These are phyloP conservation scores for Mormoops blainvillei DNA, from an alignment of 2,113 vertebrate genomes.

Conservation along the genomic window DNA sequence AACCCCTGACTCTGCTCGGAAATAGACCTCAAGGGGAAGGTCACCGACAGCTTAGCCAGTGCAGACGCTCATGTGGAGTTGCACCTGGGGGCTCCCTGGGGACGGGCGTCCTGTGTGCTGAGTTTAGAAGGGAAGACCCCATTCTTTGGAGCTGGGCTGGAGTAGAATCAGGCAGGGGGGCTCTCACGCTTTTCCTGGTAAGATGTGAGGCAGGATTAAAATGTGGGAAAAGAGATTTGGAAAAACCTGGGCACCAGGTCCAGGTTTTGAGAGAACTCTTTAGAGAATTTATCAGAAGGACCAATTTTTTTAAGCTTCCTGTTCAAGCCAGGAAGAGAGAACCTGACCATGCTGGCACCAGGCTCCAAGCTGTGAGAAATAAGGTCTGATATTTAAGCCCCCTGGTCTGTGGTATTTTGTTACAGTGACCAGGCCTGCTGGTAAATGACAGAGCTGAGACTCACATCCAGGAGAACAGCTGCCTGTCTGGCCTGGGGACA, in stretches of 20 bases:
- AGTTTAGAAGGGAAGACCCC: not conserved
- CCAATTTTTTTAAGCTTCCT: not conserved
- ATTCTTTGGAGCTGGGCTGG: not conserved
- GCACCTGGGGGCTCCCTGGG: not conserved
- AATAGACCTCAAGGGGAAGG: not conserved
- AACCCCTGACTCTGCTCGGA: not conserved
- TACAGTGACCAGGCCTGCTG: not conserved
- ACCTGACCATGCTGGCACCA: rapidly evolving
- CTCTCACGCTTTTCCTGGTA: not conserved
- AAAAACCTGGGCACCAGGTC: not conserved
- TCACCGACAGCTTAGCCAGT: too few relatives aligned
- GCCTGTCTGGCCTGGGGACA: not conserved
- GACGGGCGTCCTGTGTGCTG: not conserved
- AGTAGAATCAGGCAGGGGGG: not conserved
- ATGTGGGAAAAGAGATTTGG: not conserved
- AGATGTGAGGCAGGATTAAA: not conserved
- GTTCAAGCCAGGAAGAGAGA: not conserved
- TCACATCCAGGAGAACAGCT: not conserved
- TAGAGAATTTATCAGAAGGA: not conserved
- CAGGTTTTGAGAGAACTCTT: not conserved
- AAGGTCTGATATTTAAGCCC: not conserved
- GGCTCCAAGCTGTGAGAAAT: too few relatives aligned
- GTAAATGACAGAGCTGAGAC: too few relatives aligned
- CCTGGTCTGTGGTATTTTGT: not conserved
- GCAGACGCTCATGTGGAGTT: rapidly evolving